Conservation (phyloP, 1,140 invertebrate species). For the Lepidurus apus region DNA sequence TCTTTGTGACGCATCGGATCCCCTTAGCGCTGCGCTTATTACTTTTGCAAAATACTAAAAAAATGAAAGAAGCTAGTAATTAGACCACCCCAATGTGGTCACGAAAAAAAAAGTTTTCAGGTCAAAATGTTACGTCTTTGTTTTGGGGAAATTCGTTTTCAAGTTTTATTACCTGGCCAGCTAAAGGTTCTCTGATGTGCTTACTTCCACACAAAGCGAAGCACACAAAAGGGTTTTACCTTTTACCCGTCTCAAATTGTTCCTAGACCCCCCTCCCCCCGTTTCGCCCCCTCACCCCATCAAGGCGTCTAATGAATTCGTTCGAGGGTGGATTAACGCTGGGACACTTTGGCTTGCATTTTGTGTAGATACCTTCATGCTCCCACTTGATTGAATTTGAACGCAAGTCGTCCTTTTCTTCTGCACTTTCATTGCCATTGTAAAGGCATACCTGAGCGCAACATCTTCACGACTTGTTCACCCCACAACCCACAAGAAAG, state of each 20-base stretch:
- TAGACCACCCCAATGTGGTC: neutral
- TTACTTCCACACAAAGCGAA: neutral
- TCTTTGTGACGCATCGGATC: neutral
- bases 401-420: too few species aligned
- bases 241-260: neutral
- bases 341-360: neutral
- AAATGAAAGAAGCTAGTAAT: neutral
- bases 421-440: too few species aligned
- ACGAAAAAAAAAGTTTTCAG: neutral
- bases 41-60: neutral
- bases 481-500: neutral
- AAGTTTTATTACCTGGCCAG: too few species aligned
- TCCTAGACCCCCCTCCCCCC: neutral
- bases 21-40: neutral
- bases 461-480: neutral
- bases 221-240: neutral
- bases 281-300: neutral
- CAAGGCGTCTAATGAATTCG: conserved; percentile 8
- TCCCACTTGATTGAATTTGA: neutral
- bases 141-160: neutral
- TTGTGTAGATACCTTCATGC: neutral
- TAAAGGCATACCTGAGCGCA: too few species aligned
- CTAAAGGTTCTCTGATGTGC: conserved; percentile 1
- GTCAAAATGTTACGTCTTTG: neutral
- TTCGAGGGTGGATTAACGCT: conserved; percentile 3